phyloP scores from a whole-genome alignment of 2,113 vertebrate species.

The Piprites chloris region DNA sequence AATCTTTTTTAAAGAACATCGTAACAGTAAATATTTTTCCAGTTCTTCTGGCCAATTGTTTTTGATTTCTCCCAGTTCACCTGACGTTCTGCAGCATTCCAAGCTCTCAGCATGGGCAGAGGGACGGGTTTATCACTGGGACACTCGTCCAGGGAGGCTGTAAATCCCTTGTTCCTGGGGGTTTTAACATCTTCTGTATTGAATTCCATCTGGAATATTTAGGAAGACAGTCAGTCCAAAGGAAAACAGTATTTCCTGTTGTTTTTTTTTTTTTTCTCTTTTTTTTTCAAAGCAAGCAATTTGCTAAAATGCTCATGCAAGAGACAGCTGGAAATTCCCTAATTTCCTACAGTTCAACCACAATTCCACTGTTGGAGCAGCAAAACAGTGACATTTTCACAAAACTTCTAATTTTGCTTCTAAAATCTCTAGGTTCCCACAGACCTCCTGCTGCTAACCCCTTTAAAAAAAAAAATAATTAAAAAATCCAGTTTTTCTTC shows the following conservation, averaged over 20 bases:
- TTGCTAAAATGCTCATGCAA: neutral
- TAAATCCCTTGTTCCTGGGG: constrained; percentile 65
- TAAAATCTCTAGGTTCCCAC: neutral
- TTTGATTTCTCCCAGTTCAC: constrained; percentile 39
- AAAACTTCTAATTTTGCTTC: neutral
- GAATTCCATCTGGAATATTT: constrained; percentile 8
- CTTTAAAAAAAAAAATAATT: neutral
- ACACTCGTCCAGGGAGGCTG: neutral
- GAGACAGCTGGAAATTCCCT: neutral
- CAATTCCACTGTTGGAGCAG: neutral
- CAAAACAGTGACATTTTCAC: neutral
- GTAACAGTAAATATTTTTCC: neutral
- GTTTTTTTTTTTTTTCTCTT: fast-evolving
- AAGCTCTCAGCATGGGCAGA: fast-evolving
- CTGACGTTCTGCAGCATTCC: constrained; percentile 56
- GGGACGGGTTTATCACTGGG: fast-evolving
- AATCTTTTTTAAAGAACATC: neutral
- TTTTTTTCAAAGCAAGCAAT: fast-evolving
- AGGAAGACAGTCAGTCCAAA: neutral
- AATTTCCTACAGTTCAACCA: neutral
- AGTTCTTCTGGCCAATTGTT: neutral
- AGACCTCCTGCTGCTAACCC: neutral
- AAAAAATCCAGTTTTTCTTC: neutral
- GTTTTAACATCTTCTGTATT: constrained; percentile 51
- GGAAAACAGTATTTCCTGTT: neutral